phyloP scores from a whole-genome alignment of 2,797 vertebrate species.

The Podarcis siculus region DNA sequence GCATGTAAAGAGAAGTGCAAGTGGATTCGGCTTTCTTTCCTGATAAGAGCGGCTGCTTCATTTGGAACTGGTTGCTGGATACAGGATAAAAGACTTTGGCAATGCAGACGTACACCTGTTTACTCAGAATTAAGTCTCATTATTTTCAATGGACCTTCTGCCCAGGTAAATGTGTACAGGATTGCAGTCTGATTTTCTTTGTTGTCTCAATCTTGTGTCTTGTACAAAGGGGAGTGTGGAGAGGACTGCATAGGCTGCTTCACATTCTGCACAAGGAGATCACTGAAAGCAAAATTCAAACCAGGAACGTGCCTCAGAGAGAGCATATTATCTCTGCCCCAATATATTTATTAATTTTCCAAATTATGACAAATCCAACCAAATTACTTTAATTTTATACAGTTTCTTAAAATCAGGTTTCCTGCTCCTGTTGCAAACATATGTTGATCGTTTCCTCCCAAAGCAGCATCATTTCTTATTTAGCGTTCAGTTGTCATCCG shows the following conservation, averaged over 20 bases:
- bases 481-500: too few species aligned
- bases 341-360: too few species aligned
- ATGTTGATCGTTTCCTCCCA: too few species aligned
- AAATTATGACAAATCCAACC: too few species aligned
- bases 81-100: neutral
- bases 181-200: neutral
- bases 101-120: too few species aligned
- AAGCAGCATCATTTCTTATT: too few species aligned
- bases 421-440: too few species aligned
- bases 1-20: too few species aligned
- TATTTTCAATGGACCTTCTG: neutral
- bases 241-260: neutral
- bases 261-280: neutral
- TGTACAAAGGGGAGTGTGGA: neutral
- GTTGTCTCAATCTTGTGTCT: neutral
- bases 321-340: neutral
- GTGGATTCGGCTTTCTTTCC: too few species aligned
- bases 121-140: neutral
- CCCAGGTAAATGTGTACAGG: neutral
- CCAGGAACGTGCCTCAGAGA: neutral
- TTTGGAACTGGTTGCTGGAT: neutral
- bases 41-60: neutral
- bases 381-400: too few species aligned
- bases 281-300: neutral
- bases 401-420: too few species aligned